Conservation (phyloP, 1,140 invertebrate species). For the Anastatus disparis region DNA sequence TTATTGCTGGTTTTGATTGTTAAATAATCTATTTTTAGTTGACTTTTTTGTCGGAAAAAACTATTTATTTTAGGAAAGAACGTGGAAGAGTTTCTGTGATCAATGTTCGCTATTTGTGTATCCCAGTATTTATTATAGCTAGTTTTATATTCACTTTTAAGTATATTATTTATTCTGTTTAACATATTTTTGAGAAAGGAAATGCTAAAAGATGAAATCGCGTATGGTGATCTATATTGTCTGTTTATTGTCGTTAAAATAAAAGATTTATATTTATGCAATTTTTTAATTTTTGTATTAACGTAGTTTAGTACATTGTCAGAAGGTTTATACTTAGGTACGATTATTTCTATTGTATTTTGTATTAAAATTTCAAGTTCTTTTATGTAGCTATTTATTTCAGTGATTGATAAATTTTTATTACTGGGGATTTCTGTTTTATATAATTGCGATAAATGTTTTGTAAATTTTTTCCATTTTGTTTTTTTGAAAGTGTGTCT, state of each 20-base stretch:
- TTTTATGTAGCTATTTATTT: neutral
- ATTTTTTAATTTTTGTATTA: neutral
- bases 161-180: neutral
- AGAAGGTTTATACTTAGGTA: neutral
- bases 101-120: neutral
- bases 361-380: neutral
- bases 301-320: neutral
- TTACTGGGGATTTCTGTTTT: constrained; percentile 4
- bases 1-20: neutral
- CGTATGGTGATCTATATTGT: neutral
- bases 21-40: neutral
- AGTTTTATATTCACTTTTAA: neutral
- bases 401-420: constrained; percentile 25
- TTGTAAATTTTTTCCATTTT: neutral
- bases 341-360: neutral
- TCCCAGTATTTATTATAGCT: neutral
- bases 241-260: neutral
- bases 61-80: constrained; percentile 1
- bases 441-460: neutral
- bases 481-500: neutral
- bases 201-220: neutral
- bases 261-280: constrained; percentile 10
- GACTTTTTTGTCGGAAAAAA: neutral
- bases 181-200: neutral
- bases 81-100: neutral